Evolutionary conservation across 2,888 invertebrate species (phyloP), one percentile per base, ranked within the genome.

Genomic region (Hartigia nigra): DNA sequence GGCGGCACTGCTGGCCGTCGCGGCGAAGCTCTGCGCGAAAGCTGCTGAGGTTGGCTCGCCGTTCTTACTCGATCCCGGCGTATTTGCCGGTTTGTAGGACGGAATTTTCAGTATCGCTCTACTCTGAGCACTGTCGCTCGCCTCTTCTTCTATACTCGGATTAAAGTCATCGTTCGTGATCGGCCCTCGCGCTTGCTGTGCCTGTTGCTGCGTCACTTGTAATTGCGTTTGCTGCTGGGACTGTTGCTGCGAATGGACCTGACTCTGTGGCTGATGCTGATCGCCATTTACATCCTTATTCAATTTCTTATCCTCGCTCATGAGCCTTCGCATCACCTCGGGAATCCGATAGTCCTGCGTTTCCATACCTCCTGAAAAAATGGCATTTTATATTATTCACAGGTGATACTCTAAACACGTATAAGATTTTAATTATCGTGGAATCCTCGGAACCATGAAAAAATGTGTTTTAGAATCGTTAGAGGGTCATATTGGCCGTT

Each of bases 91-190:
- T 92, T 95, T 95, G 93, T 96, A 97, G 94, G 97, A 97, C 94
- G 98, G 98, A 95, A 98, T 97, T 93, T 97, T 97, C 89, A 98
- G 95, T 92, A 97, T 97, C 92, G 97, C 96, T 88, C 91, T 87
- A 86, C 92, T 92, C 83, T 91, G 90, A 82, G 88, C 91, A 81
- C 91, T 90, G 84, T 91, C 91, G 86, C 91, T 91, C 81, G 91
- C 91, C 82, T 91, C 91, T 76, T 91, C 91, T 82, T 91, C 91
- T 84, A 91, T 90, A 78, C 86, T 88, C 76, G 92, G 91, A 83
- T 92, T 91, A 82, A 92, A 91, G 81, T 91, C 91, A 83, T 92
- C 92, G 92, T 93, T 92, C 85, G 93, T 93, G 87, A 93, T 90
- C 76, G 91, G 89, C 4, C 84, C 85, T 23, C 90, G 86, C 74